Evolutionary conservation across 2,797 vertebrate genomes (phyloP).

Genomic region (Mionectes olivaceus): DNA sequence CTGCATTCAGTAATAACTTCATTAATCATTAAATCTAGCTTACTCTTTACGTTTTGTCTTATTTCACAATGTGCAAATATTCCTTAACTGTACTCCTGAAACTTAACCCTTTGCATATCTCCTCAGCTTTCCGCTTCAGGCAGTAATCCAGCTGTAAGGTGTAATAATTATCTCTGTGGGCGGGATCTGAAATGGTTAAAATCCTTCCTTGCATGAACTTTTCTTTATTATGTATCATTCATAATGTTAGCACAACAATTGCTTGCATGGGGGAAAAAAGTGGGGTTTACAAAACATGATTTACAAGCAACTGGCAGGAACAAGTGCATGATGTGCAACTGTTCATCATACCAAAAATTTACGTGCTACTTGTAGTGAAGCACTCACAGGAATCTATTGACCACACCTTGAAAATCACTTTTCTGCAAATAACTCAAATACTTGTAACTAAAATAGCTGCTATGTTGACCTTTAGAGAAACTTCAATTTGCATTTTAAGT

Average conservation of each 20-base stretch:
- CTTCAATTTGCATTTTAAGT: not conserved
- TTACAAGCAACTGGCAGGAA: not conserved
- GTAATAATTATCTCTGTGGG: not conserved
- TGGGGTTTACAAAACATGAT: not conserved
- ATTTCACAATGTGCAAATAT: not conserved
- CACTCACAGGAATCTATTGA: not conserved
- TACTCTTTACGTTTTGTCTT: not conserved
- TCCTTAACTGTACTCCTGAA: not conserved
- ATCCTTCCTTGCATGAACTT: not conserved
- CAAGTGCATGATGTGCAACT: not conserved
- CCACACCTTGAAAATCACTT: constrained; percentile 6
- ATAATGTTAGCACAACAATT: not conserved
- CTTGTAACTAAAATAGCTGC: not conserved
- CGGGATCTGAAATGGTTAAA: not conserved
- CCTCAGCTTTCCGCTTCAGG: not conserved
- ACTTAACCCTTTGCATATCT: not conserved
- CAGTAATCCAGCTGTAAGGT: not conserved
- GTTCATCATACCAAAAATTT: not conserved
- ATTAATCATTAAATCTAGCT: constrained; percentile 25
- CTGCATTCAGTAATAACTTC: not conserved
- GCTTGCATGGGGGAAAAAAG: not conserved
- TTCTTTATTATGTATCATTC: not conserved
- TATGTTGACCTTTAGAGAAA: not conserved
- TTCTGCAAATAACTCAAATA: not conserved
- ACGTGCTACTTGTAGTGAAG: not conserved